Conservation (phyloP, 2,113 vertebrate species). For the Vombatus ursinus region DNA sequence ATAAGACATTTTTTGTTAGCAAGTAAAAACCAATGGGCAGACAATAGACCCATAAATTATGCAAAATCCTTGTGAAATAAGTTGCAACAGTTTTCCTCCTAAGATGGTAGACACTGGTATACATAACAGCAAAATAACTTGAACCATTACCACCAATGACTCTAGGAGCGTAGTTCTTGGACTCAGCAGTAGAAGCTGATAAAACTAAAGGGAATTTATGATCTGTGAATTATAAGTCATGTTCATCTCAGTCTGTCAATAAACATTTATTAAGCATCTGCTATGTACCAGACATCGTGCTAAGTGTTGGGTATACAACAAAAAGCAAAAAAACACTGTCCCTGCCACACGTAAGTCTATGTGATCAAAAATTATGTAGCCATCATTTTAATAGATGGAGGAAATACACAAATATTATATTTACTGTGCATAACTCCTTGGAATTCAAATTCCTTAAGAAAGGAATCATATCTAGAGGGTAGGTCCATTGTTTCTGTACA, state of each 20-base stretch:
- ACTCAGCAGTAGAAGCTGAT: neutral
- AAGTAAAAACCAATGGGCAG: neutral
- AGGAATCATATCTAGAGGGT: too few relatives aligned
- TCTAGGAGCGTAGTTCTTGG: neutral
- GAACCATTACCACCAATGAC: neutral
- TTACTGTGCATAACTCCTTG: too few relatives aligned
- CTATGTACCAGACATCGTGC: neutral
- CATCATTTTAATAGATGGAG: neutral
- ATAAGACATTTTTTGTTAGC: neutral
- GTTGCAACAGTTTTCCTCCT: neutral
- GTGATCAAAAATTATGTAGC: neutral
- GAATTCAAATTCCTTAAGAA: too few relatives aligned
- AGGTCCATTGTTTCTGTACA: too few relatives aligned
- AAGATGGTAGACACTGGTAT: neutral
- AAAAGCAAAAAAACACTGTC: neutral
- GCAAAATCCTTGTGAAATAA: neutral
- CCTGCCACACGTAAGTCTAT: neutral
- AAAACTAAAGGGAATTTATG: neutral
- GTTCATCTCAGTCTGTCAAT: neutral
- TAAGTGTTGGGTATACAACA: neutral
- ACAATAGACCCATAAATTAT: neutral
- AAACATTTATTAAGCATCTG: neutral
- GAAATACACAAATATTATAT: neutral
- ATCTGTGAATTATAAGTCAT: neutral
- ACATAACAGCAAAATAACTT: neutral